phyloP scores from a whole-genome alignment of 2,797 vertebrate genomes.

The Sus cebifrons region DNA sequence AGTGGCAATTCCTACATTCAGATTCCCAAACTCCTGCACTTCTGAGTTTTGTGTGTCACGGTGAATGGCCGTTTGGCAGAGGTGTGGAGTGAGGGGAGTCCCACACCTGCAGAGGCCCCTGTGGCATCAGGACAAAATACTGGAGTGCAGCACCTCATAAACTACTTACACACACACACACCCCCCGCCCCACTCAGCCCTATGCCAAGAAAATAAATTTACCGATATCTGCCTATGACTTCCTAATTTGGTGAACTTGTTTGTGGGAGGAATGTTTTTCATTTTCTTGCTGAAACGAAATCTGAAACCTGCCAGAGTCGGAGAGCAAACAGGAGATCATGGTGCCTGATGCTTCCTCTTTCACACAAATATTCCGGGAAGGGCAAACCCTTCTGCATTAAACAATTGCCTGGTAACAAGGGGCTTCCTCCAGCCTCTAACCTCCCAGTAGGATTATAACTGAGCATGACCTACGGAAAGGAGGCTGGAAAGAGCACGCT shows the following conservation, averaged over 20 bases:
- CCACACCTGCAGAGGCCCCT: background rate
- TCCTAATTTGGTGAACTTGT: background rate
- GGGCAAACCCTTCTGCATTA: background rate
- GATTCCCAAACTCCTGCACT: background rate
- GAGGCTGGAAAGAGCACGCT: background rate
- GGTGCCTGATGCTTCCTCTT: background rate
- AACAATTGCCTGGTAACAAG: constrained; percentile 19
- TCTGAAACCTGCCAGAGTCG: constrained; percentile 33
- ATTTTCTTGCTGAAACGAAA: constrained; percentile 42
- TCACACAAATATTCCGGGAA: constrained; percentile 33
- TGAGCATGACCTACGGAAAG: background rate
- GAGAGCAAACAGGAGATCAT: background rate
- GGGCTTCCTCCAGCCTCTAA: constrained; percentile 19
- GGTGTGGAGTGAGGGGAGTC: background rate
- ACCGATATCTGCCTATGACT: background rate
- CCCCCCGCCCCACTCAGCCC: background rate
- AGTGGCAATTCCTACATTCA: no score
- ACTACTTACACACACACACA: background rate
- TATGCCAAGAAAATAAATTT: background rate
- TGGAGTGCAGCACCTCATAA: background rate
- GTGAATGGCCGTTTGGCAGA: accelerated
- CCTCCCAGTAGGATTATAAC: background rate
- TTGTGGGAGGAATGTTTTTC: background rate
- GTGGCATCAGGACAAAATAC: background rate
- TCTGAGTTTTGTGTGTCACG: constrained; percentile 18